Percentiles rank a stretch among this genome's conserved stretches.
Evolutionary conservation across 2,888 invertebrate genomes (phyloP).

Genomic region (Limnephilus marmoratus): DNA sequence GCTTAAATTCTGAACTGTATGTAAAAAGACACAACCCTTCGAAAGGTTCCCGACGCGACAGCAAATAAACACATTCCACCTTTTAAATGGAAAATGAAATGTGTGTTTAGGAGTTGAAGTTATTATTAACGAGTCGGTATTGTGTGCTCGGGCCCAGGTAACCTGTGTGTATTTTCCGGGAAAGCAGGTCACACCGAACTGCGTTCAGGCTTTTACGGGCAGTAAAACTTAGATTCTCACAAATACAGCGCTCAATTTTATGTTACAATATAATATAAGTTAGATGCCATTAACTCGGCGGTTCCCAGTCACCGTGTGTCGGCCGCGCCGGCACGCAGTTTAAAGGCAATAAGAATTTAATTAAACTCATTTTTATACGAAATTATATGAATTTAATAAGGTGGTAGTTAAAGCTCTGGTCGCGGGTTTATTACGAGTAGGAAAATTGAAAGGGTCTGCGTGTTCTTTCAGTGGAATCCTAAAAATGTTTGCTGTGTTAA

Average conservation of each 20-base stretch:
- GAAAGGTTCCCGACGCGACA: background rate
- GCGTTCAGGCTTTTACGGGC: background rate
- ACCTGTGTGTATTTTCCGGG: slow-evolving; percentile 20
- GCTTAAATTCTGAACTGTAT: background rate
- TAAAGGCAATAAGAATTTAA: slow-evolving; percentile 2
- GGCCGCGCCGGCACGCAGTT: background rate
- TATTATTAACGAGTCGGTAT: background rate
- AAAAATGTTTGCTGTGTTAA: background rate
- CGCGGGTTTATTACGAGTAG: background rate
- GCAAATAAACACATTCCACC: background rate
- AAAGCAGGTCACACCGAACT: slow-evolving; percentile 38
- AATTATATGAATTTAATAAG: background rate
- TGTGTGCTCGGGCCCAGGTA: slow-evolving; percentile 14
- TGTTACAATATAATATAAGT: slow-evolving; percentile 18
- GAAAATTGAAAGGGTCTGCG: background rate
- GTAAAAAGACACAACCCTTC: background rate
- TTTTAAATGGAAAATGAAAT: slow-evolving; percentile 5
- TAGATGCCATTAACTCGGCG: background rate
- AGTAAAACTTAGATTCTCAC: slow-evolving; percentile 14
- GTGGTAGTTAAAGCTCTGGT: background rate
- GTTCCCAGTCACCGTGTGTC: background rate
- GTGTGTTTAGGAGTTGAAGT: background rate
- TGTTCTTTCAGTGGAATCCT: background rate
- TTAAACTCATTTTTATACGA: background rate
- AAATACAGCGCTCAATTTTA: slow-evolving; percentile 31